Base-by-base conservation (phyloP, 1,140 invertebrate genomes). In the Neodiprion lecontei region DNA sequence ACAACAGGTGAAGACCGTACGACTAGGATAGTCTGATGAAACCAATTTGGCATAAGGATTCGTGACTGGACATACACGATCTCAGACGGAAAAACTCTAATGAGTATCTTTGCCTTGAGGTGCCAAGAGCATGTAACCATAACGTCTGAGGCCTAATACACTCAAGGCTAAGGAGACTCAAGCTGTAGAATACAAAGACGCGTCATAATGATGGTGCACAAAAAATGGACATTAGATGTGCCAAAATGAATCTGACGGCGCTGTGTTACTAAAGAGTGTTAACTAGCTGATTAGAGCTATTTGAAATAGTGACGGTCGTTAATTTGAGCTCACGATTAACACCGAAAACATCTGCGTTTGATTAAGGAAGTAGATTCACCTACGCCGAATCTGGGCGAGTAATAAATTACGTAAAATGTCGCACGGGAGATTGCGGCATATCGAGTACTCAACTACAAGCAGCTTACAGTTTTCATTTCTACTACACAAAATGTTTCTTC, bases 101-200 rank as follows among this genome's bases (percentile, higher is more conserved):
- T 61, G 53, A 12, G 53, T 61, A 61, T 61, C 53, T 61, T 61
- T 17, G 53, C 53, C 53, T 61, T 61, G 53, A 61, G 53, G 53
- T 61, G 53, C 53, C 11, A 61, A 61, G 5, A 12, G 28, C 28
- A 61, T 9, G 53, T 61, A 61, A 61, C 53, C 53, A 61, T 61
- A 61, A 8, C 3, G 53, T 61, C 53, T 14, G 11, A 12, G 11
- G 53, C n/a, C 28, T 40, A 40, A 40, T 40, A 40, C 28, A 40
- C 28, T 61, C 53, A 61, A 61, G 53, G 53, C n/a, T 61, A 12
- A 61, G 7, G 9, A 61, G 53, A 40, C 28, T 40, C 28, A 40
- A 5, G 28, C 5, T 40, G 28, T 5, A 40, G 28, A 40, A 40
- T 40, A 40, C 28, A 40, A 40, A 40, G 28, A 40, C 1, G 53